A percentile compares a stretch with the other conserved stretches of the same genome.
Evolutionary conservation across 2,888 invertebrate genomes (phyloP).

Genomic region (Harpalus rubripes): DNA sequence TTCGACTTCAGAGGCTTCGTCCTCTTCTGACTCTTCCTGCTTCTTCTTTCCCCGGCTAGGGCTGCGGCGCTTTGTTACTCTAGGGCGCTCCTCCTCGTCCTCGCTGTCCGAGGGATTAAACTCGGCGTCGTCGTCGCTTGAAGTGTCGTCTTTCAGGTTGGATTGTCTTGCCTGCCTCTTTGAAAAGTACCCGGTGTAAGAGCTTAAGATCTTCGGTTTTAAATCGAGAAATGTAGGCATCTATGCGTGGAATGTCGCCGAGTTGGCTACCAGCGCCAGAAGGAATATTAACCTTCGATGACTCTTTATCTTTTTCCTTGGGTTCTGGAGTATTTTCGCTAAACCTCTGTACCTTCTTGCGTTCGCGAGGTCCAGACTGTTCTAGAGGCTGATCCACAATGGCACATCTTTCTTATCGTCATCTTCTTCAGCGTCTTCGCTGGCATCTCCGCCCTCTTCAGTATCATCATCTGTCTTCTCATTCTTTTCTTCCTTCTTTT

Average conservation of each 20-base stretch:
- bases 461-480: constrained; percentile 68
- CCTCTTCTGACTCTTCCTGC: constrained; percentile 70
- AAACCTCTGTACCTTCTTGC: constrained; percentile 75
- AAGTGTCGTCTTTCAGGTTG: constrained; percentile 78
- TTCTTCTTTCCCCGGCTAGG: constrained; percentile 59
- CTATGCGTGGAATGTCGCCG: constrained; percentile 85
- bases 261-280: constrained; percentile 83
- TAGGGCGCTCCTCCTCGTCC: constrained; percentile 73
- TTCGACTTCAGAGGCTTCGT: constrained; percentile 73
- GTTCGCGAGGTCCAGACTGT: constrained; percentile 74
- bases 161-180: constrained; percentile 79
- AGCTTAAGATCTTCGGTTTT: constrained; percentile 85
- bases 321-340: constrained; percentile 72
- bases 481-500: constrained; percentile 68
- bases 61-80: constrained; percentile 73
- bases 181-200: constrained; percentile 84
- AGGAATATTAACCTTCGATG: constrained; percentile 76
- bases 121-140: constrained; percentile 76
- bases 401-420: constrained; percentile 72
- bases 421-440: constrained; percentile 71
- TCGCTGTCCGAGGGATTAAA: constrained; percentile 75
- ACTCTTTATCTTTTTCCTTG: constrained; percentile 68
- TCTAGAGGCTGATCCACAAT: constrained; percentile 75
- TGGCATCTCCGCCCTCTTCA: constrained; percentile 70
- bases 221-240: constrained; percentile 82